phyloP scores from a whole-genome alignment of 2,797 vertebrate species.

The Rhodeus uyekii region DNA sequence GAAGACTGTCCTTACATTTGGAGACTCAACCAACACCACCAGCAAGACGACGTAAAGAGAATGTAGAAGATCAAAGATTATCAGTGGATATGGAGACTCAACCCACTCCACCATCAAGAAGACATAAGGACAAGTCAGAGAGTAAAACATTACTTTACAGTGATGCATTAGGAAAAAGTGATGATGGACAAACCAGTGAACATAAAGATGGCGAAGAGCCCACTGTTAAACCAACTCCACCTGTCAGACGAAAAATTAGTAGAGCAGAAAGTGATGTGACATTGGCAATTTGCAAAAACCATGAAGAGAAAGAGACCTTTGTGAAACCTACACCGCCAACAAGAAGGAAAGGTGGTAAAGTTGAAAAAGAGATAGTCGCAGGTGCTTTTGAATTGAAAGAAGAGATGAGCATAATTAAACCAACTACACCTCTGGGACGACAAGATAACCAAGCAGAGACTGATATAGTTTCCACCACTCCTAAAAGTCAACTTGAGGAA shows the following conservation, averaged over 20 bases:
- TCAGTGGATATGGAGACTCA: conserved; percentile 32
- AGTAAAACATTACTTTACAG: not conserved
- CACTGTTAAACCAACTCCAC: conserved; percentile 38
- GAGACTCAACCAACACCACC: conserved; percentile 46
- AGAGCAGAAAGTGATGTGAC: not conserved
- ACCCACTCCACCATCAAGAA: conserved; percentile 30
- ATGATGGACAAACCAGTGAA: conserved; percentile 8
- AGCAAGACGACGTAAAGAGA: conserved; percentile 36
- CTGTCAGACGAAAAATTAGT: conserved; percentile 41
- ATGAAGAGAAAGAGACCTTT: conserved; percentile 8
- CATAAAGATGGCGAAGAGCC: not conserved
- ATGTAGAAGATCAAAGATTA: conserved; percentile 13
- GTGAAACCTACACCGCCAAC: conserved; percentile 45
- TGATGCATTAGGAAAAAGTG: not conserved
- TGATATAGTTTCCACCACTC: conserved; percentile 4
- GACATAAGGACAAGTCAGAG: not conserved
- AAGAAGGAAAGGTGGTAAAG: conserved; percentile 43
- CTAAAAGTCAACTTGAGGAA: conserved; percentile 17
- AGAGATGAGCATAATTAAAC: conserved; percentile 20
- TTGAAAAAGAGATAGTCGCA: not conserved
- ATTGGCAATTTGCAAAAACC: not conserved
- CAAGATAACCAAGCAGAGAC: conserved; percentile 5
- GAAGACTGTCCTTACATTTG: conserved; percentile 18
- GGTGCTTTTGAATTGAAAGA: conserved; percentile 10
- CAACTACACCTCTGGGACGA: conserved; percentile 11